Evolutionary conservation across 2,113 vertebrate genomes (phyloP), one percentile per base, ranked within the genome.

Genomic region (Toxotes jaculatrix): DNA sequence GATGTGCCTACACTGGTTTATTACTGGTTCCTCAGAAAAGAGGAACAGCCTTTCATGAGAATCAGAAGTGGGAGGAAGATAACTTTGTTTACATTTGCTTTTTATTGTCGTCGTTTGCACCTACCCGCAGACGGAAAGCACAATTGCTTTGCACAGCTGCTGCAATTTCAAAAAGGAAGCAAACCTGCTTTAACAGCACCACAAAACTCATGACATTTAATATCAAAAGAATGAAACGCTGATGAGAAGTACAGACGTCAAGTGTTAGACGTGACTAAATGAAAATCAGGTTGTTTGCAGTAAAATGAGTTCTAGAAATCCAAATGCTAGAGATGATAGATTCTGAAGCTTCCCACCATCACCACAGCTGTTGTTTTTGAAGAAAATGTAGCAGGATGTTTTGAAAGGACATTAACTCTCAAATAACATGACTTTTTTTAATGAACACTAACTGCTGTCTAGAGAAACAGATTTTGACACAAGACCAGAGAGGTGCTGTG

Each of bases 81-180:
- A 75, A 32, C 67, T 47, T 6, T 79, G 77, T 90, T 90, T 91
- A 89, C 86, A 40, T 67, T 59, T 47, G 55, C 27, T 81, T 90
- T 93, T 90, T 92, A 74, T 89, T 93, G 93, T 88, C 92, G 93
- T 86, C 42, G 66, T 59, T 77, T 89, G 87, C 91, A 86, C 79
- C 71, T 77, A 82, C 74, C 73, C 90, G 6, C 49, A 59, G 77
- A 85, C 77, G 71, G 86, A 90, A 86, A 88, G 88, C 68, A 32
- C 27, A 27, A 27, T 27, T 27, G 1, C 27, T 27, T 27, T 27
- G 27, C 27, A 27, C 27, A 27, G 27, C 40, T 61, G 67, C 78
- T 75, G 78, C 64, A 82, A 43, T 80, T 84, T 80, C 67, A 74
- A 62, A 90, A 73, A 82, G 91, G 91, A 93, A 93, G 83, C 90